These are phyloP conservation scores for Macropis europaea DNA, from an alignment of 2,888 invertebrate genomes.

Conservation along the genomic window DNA sequence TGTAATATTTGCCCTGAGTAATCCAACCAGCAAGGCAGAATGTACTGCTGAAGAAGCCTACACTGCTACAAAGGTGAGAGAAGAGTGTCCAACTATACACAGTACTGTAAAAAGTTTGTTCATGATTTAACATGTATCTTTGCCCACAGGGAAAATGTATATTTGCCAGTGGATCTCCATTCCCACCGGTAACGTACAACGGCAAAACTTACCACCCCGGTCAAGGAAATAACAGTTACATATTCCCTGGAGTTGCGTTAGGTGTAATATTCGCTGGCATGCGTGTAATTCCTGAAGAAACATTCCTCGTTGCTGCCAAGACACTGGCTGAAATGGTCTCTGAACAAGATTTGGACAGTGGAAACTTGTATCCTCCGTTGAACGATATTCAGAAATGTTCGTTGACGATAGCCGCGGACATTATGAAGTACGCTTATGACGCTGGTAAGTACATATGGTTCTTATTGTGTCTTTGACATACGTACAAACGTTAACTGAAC, in stretches of 20 bases:
- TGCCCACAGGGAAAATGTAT: slow-evolving; percentile 91
- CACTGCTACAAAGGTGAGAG: slow-evolving; percentile 79
- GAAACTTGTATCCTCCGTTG: slow-evolving; percentile 96
- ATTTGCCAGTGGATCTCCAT: slow-evolving; percentile 98
- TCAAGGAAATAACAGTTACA: slow-evolving; percentile 99
- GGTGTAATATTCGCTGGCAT: slow-evolving; percentile 94
- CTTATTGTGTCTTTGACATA: background rate
- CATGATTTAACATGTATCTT: background rate
- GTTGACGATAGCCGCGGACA: slow-evolving; percentile 89
- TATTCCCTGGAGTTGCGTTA: slow-evolving; percentile 97
- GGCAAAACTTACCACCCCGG: slow-evolving; percentile 93
- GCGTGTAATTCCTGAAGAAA: slow-evolving; percentile 93
- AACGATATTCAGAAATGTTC: slow-evolving; percentile 92
- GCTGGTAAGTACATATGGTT: slow-evolving; percentile 81
- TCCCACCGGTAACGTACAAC: slow-evolving; percentile 90
- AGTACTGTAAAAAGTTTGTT: background rate
- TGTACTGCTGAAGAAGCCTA: slow-evolving; percentile 99
- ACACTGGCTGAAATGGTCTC: slow-evolving; percentile 91
- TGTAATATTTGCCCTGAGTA: slow-evolving; percentile 98
- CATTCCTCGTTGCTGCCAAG: slow-evolving; percentile 95
- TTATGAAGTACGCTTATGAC: slow-evolving; percentile 91
- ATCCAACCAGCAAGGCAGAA: slow-evolving; percentile 98
- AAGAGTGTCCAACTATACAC: background rate
- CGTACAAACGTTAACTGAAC: background rate
- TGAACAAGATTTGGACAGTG: slow-evolving; percentile 89